Evolutionary conservation across 2,797 vertebrate genomes (phyloP).

Genomic region (Pseudochirops cupreus): DNA sequence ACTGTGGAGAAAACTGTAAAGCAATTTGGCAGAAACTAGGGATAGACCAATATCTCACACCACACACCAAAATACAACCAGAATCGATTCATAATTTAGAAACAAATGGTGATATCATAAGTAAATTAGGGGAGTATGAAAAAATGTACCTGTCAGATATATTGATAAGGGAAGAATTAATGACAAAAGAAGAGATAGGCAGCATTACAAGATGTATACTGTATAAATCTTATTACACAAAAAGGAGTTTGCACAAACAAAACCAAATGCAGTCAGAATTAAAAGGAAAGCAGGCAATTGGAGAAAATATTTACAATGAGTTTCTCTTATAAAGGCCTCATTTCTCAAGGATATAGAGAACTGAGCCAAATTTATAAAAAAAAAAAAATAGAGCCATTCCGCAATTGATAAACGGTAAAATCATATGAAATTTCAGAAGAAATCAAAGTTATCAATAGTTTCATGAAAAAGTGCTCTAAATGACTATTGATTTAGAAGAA

Average conservation of each 20-base stretch:
- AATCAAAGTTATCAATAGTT: neutral
- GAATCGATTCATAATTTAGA: too few relatives aligned
- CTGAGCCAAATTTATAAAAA: neutral
- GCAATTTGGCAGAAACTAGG: too few relatives aligned
- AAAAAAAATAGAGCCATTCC: neutral
- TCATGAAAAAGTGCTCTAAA: neutral
- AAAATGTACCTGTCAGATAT: too few relatives aligned
- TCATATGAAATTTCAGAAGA: neutral
- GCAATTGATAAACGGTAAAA: neutral
- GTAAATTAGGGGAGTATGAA: neutral
- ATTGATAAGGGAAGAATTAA: neutral
- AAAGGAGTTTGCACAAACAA: neutral
- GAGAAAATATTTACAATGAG: too few relatives aligned
- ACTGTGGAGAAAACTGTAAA: too few relatives aligned
- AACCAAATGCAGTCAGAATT: neutral
- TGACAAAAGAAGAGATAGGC: neutral
- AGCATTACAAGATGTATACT: neutral
- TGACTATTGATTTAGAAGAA: neutral
- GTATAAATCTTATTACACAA: neutral
- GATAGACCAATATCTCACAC: too few relatives aligned
- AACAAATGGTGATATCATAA: neutral
- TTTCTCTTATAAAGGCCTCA: neutral
- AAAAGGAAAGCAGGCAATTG: neutral
- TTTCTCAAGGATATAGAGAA: neutral
- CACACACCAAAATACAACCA: too few relatives aligned